These are phyloP conservation scores for Scaptomyza hsui DNA, from an alignment of 1,140 invertebrate species.

Conservation along the genomic window DNA sequence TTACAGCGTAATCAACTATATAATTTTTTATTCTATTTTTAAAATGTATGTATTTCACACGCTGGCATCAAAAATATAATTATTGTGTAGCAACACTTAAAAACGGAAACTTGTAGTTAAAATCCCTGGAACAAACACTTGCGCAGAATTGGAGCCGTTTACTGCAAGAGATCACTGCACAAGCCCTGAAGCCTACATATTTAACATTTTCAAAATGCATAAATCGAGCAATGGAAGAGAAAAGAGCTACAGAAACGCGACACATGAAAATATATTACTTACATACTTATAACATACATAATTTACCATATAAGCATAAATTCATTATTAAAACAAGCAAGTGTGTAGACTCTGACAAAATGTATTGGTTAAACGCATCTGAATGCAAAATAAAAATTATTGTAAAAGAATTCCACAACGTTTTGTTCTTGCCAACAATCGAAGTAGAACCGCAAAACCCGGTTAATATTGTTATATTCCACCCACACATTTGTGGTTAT, in stretches of 20 bases:
- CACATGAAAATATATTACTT: constrained; percentile 68
- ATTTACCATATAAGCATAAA: constrained; percentile 71
- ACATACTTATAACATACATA: constrained; percentile 74
- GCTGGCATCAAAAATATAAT: constrained; percentile 67
- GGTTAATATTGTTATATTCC: too few relatives aligned
- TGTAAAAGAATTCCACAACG: constrained; percentile 45
- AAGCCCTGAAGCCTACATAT: constrained; percentile 24
- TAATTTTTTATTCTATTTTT: constrained; percentile 81
- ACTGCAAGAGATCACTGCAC: constrained; percentile 10
- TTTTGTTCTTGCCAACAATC: not conserved
- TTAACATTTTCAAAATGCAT: constrained; percentile 50
- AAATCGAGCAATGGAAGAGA: constrained; percentile 21
- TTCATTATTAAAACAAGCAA: constrained; percentile 63
- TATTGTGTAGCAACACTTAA: constrained; percentile 79
- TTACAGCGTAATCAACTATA: constrained; percentile 80
- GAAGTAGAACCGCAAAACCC: too few relatives aligned
- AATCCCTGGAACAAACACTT: not conserved
- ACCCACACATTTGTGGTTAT: not conserved
- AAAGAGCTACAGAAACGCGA: constrained; percentile 60
- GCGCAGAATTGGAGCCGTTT: constrained; percentile 16
- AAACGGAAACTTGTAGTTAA: constrained; percentile 77
- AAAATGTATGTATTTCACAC: constrained; percentile 79
- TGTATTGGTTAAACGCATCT: constrained; percentile 72
- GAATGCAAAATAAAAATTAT: constrained; percentile 78
- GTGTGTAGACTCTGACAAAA: constrained; percentile 69